A percentile compares a stretch with the other conserved stretches of the same genome.
These are phyloP conservation scores for Sigmodon hispidus DNA, from an alignment of 2,113 vertebrate species.

Conservation along the genomic window DNA sequence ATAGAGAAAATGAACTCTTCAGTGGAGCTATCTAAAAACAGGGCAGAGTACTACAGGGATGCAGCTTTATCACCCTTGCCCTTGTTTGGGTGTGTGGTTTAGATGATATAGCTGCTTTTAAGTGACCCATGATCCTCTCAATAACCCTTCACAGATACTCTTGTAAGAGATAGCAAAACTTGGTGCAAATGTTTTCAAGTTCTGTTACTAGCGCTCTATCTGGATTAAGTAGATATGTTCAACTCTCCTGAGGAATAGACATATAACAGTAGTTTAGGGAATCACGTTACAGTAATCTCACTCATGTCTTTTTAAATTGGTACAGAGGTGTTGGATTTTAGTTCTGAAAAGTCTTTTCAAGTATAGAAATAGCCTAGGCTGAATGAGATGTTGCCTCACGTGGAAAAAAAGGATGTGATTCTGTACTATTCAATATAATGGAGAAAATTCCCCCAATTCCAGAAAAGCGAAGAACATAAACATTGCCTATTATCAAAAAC, in stretches of 20 bases:
- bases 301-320: not conserved
- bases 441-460: not conserved
- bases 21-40: not conserved
- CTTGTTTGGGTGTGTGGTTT: too few species aligned
- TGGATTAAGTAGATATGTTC: not conserved
- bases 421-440: not conserved
- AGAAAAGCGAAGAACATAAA: not conserved
- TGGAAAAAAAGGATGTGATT: not conserved
- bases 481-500: not conserved
- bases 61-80: not conserved
- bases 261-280: not conserved
- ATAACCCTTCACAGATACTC: not conserved
- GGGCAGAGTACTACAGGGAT: not conserved
- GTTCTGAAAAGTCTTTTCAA: not conserved
- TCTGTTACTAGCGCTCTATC: too few species aligned
- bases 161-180: too few species aligned
- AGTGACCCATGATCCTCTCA: not conserved
- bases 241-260: not conserved
- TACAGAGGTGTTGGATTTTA: not conserved
- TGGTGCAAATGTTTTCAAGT: not conserved
- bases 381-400: not conserved
- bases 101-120: not conserved
- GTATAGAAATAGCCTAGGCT: not conserved
- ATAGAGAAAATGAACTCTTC: not conserved
- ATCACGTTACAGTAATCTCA: not conserved